Base-by-base conservation (phyloP, 2,113 vertebrate species). In the Zingel zingel region DNA sequence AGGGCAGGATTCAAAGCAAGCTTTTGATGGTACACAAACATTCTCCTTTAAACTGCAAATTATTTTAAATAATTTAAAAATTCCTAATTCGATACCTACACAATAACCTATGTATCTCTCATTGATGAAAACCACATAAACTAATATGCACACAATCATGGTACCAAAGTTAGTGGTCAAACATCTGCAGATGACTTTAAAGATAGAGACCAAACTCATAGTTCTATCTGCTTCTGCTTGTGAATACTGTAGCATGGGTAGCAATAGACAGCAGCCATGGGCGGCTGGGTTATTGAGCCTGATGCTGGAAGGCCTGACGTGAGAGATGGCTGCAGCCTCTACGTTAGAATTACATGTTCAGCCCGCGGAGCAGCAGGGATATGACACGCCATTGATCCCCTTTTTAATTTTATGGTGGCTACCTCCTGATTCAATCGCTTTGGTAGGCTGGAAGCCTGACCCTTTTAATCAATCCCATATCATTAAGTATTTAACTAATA, bases 321-420 rank as follows among this genome's bases (percentile, higher is more conserved):
- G 91, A 90, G 65, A 92, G 88, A 92, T 91, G 85, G 77, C 86
- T 83, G 73, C 86, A 89, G 92, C 84, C 89, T 93, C 86, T 50
- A 88, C 87, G 90, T 92, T 89, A 85, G 86, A 92, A 91, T 91
- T 90, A 89, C 91, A 89, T 81, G 91, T 90, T 94, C 88, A 92
- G 85, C 81, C 87, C 48, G 57, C 77, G 76, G 87, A 93, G 91
- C 88, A 89, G 84, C 86, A 86, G 81, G 66, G 80, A 93, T 94
- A 94, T 92, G 94, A 95, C 92, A 94, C 82, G 30, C 80, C 94
- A 94, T 94, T 95, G 93, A 95, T 94, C 92, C 85, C 90, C 51
- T 77, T 90, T 95, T 93, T 94, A 93, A 95, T 95, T 95, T 95
- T 94, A 95, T 95, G 94, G 94, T 94, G 87, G 88, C 89, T 94